These are phyloP conservation scores for Chrysotoxum bicinctum DNA, from an alignment of 2,888 invertebrate species.

Conservation along the genomic window DNA sequence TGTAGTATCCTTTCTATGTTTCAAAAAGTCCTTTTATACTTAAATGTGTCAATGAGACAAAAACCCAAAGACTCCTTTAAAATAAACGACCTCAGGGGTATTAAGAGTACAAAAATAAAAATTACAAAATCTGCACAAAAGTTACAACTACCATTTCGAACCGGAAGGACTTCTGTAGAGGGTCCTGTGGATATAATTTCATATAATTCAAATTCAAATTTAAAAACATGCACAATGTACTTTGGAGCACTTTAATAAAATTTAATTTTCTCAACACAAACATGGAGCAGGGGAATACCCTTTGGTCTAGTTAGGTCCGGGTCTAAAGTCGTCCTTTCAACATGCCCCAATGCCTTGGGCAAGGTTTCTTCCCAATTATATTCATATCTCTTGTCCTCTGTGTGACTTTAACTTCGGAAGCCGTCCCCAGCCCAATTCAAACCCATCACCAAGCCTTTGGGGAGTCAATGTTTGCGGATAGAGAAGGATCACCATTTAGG, in stretches of 20 bases:
- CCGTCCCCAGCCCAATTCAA: neutral
- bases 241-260: conserved; percentile 47
- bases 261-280: conserved; percentile 44
- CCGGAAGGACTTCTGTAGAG: neutral
- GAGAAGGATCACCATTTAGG: conserved; percentile 26
- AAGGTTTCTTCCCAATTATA: conserved; percentile 49
- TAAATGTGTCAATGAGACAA: conserved; percentile 23
- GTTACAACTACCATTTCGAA: conserved; percentile 4
- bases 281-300: neutral
- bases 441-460: neutral
- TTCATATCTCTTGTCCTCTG: conserved; percentile 6
- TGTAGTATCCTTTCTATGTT: conserved; percentile 10
- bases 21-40: conserved; percentile 8
- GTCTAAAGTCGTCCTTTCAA: conserved; percentile 28
- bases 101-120: neutral
- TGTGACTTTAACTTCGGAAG: conserved; percentile 19
- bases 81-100: conserved; percentile 29
- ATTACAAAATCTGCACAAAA: conserved; percentile 26
- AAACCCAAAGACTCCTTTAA: conserved; percentile 20
- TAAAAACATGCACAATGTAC: conserved; percentile 3
- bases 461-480: conserved; percentile 26
- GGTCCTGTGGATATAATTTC: neutral
- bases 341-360: conserved; percentile 25
- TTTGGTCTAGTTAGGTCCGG: neutral
- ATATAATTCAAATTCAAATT: conserved; percentile 1